These are phyloP conservation scores for Drosophila peninsularis DNA, from an alignment of 2,888 invertebrate genomes.

Conservation along the genomic window DNA sequence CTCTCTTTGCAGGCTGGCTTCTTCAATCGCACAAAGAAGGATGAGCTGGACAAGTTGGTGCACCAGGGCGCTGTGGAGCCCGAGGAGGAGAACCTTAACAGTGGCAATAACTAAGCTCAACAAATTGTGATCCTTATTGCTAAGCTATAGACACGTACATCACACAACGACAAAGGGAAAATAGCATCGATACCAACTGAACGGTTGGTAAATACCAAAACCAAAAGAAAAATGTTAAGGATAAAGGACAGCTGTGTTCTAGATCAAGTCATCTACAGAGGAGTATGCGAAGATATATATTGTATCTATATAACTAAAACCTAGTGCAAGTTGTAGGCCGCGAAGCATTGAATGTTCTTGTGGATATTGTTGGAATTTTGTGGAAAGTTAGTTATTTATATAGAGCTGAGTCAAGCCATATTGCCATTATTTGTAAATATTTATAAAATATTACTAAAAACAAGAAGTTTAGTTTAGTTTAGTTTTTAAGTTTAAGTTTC, in stretches of 20 bases:
- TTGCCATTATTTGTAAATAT: slow-evolving; percentile 78
- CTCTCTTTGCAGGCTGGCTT: slow-evolving; percentile 84
- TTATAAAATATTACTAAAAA: slow-evolving; percentile 60
- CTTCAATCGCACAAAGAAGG: slow-evolving; percentile 85
- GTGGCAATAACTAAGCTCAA: slow-evolving; percentile 59
- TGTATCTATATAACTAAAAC: slow-evolving; percentile 11
- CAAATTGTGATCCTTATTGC: slow-evolving; percentile 49
- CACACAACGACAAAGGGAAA: slow-evolving; percentile 36
- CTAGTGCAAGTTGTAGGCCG: slow-evolving; percentile 48
- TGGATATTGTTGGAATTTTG: slow-evolving; percentile 31
- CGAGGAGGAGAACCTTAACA: slow-evolving; percentile 80
- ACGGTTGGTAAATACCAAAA: slow-evolving; percentile 52
- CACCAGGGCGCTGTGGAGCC: slow-evolving; percentile 76
- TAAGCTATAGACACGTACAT: slow-evolving; percentile 35
- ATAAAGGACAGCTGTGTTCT: slow-evolving; percentile 14
- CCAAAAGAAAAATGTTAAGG: slow-evolving; percentile 17
- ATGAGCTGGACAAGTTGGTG: slow-evolving; percentile 85
- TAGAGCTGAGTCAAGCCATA: slow-evolving; percentile 49
- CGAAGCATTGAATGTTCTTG: slow-evolving; percentile 59
- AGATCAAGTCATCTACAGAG: slow-evolving; percentile 12
- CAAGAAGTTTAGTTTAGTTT: slow-evolving; percentile 33
- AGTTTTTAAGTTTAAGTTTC: too few relatives aligned
- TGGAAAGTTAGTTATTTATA: slow-evolving; percentile 55
- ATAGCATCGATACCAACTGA: slow-evolving; percentile 13
- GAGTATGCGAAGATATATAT: slow-evolving; percentile 3